These are phyloP conservation scores for Amphiprion percula DNA, from an alignment of 2,113 vertebrate species.

Conservation along the genomic window DNA sequence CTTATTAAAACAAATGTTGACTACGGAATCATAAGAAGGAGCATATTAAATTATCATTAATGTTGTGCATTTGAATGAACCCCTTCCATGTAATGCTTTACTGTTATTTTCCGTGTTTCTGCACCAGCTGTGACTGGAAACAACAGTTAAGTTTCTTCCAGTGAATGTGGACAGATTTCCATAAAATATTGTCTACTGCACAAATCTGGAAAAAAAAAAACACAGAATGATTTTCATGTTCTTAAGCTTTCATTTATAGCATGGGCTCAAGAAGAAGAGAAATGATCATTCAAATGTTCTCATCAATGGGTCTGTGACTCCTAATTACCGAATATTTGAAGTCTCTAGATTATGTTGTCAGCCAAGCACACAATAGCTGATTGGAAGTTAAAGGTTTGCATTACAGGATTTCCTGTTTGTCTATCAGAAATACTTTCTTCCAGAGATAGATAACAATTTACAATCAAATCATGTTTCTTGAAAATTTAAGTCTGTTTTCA, in stretches of 20 bases:
- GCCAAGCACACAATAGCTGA: constrained; percentile 17
- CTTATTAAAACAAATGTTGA: constrained; percentile 29
- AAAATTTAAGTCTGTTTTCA: neutral
- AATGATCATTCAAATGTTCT: constrained; percentile 23
- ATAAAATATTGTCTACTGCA: neutral
- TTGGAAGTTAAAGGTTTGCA: neutral
- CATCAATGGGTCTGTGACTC: neutral
- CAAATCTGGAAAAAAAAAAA: neutral
- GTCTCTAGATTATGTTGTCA: neutral
- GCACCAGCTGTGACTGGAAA: neutral
- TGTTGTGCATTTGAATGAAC: constrained; percentile 25
- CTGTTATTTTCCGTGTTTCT: neutral
- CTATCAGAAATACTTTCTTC: neutral
- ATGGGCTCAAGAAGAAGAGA: neutral
- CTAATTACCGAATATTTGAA: constrained; percentile 19
- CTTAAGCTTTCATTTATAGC: neutral
- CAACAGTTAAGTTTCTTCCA: neutral
- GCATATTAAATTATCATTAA: constrained; percentile 25
- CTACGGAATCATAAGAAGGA: neutral
- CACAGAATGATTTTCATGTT: neutral
- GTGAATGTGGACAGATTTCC: neutral
- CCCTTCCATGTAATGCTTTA: neutral
- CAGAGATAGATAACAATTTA: neutral
- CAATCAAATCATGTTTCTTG: neutral
- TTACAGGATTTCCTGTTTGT: neutral